Conservation (phyloP, 2,113 vertebrate genomes). For the Amia ocellicauda region DNA sequence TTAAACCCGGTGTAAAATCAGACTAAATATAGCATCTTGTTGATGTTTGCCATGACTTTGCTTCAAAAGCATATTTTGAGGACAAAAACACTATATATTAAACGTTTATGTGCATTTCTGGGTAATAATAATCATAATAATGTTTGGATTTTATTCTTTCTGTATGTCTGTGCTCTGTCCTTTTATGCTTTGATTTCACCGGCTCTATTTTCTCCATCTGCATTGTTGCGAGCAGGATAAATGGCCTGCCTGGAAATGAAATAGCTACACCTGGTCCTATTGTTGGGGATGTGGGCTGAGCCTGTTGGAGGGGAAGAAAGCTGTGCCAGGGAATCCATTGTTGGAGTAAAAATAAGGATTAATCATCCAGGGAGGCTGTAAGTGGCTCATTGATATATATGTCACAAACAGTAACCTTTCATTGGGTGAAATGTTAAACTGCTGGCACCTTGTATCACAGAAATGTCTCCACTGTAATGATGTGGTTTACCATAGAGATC, state of each 20-base stretch:
- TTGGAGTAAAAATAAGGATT: conserved; percentile 31
- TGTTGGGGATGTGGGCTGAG: conserved; percentile 19
- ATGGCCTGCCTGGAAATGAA: conserved; percentile 31
- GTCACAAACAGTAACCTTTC: conserved; percentile 27
- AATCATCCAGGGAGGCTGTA: conserved; percentile 30
- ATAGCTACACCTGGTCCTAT: conserved; percentile 30
- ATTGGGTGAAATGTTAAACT: conserved; percentile 26
- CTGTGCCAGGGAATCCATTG: conserved; percentile 24
- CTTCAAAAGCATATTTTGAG: too few relatives aligned
- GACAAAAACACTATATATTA: too few relatives aligned
- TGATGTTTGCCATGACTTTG: too few relatives aligned
- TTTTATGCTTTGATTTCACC: not conserved
- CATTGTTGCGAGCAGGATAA: conserved; percentile 28
- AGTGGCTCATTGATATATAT: conserved; percentile 25
- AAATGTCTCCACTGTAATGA: conserved; percentile 28
- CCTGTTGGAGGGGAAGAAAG: conserved; percentile 16
- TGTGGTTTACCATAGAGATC: conserved; percentile 29
- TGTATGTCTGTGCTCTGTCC: not conserved
- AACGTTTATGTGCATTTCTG: not conserved
- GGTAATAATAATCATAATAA: too few relatives aligned
- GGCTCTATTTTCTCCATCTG: not conserved
- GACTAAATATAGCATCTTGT: too few relatives aligned
- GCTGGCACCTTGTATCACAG: conserved; percentile 31
- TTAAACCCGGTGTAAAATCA: too few relatives aligned
- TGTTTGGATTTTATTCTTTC: not conserved